Conservation (phyloP, 2,888 invertebrate species). For the Aproaerema taeniolella region DNA sequence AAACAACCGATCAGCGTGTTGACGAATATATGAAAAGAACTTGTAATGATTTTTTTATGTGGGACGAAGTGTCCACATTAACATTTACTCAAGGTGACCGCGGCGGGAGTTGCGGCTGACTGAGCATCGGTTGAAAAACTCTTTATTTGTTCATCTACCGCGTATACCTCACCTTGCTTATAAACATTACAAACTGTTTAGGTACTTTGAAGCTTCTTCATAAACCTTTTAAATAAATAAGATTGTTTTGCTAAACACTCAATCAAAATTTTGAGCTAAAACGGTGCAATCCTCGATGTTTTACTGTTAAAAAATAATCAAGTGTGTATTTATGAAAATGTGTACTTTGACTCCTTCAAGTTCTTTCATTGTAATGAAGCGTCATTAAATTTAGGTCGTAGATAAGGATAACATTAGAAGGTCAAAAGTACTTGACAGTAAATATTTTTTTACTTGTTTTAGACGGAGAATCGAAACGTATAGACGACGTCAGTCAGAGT, state of each 20-base stretch:
- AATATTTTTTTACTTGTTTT: constrained; percentile 42
- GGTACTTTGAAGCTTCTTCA: no score
- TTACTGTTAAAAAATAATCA: no score
- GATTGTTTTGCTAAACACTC: no score
- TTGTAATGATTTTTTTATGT: constrained; percentile 37
- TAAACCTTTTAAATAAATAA: no score
- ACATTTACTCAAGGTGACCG: constrained; percentile 74
- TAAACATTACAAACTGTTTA: constrained; percentile 9
- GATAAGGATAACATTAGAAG: no score
- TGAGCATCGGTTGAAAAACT: constrained; percentile 61
- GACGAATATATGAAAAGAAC: constrained; percentile 43
- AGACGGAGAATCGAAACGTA: constrained; percentile 92
- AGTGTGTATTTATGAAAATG: no score
- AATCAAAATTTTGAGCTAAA: no score
- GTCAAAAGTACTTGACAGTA: no score
- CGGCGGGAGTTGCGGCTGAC: constrained; percentile 65
- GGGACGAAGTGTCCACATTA: constrained; percentile 62
- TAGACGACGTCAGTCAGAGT: constrained; percentile 89
- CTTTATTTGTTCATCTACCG: constrained; percentile 42
- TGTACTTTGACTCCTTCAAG: no score
- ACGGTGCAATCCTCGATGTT: no score
- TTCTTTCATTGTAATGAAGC: no score
- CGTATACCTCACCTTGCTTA: constrained; percentile 42
- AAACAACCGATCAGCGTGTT: constrained; percentile 31
- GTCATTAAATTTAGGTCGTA: no score